Percentiles rank a stretch among this genome's conserved stretches.
Conservation (phyloP, 2,113 vertebrate species). For the Blennius ocellaris region DNA sequence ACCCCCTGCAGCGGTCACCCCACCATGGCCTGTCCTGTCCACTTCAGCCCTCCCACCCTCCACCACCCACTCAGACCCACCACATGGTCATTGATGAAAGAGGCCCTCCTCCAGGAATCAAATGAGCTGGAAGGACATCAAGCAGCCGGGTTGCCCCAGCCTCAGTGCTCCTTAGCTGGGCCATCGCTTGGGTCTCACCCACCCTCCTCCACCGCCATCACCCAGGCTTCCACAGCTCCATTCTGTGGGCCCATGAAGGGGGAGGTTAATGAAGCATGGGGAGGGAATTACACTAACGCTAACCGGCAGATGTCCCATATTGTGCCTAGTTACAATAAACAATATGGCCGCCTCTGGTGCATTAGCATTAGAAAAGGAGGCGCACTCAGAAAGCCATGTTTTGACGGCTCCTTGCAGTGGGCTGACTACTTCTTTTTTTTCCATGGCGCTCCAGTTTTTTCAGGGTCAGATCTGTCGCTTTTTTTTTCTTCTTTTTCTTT, state of each 20-base stretch:
- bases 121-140: slow-evolving; percentile 95
- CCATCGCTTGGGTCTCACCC: slow-evolving; percentile 73
- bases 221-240: slow-evolving; percentile 79
- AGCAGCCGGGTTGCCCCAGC: slow-evolving; percentile 84
- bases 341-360: slow-evolving; percentile 83
- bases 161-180: slow-evolving; percentile 83
- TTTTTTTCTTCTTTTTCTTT: slow-evolving; percentile 23
- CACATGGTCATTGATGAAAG: slow-evolving; percentile 91
- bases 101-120: slow-evolving; percentile 86
- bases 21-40: slow-evolving; percentile 46
- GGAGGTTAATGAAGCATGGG: slow-evolving; percentile 90
- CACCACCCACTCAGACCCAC: slow-evolving; percentile 81
- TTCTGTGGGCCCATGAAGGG: slow-evolving; percentile 88
- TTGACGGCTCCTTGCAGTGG: slow-evolving; percentile 75
- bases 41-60: slow-evolving; percentile 51
- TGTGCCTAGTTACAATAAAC: slow-evolving; percentile 85
- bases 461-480: slow-evolving; percentile 61
- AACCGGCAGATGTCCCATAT: slow-evolving; percentile 87
- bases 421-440: slow-evolving; percentile 54
- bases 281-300: slow-evolving; percentile 88
- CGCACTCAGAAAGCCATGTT: slow-evolving; percentile 82
- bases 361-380: slow-evolving; percentile 85
- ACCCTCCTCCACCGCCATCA: slow-evolving; percentile 61
- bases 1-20: slow-evolving; percentile 40
- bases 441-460: slow-evolving; percentile 45